A percentile compares a stretch with the other conserved stretches of the same genome.
Evolutionary conservation across 2,113 vertebrate genomes (phyloP).

Genomic region (Phaethon lepturus): DNA sequence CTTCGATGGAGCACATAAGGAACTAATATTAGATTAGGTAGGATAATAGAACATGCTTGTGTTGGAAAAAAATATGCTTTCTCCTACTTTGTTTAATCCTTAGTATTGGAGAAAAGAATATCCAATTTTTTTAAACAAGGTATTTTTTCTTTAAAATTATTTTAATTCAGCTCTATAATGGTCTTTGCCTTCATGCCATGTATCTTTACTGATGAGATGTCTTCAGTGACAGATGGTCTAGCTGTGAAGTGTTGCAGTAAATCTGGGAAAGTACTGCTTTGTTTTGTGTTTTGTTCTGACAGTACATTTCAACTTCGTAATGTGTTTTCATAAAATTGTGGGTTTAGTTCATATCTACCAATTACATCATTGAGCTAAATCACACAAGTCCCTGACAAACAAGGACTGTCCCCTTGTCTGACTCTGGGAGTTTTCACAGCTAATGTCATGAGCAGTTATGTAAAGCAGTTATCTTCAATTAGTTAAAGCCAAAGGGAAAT

Average conservation of each 20-base stretch:
- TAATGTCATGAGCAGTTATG: background rate
- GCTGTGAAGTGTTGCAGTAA: background rate
- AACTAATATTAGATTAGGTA: background rate
- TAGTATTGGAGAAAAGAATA: background rate
- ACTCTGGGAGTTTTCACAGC: background rate
- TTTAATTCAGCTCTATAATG: background rate
- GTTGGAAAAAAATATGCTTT: background rate
- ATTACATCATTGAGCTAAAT: background rate
- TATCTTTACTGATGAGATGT: background rate
- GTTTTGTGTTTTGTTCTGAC: background rate
- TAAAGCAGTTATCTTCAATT: background rate
- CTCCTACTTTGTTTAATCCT: background rate
- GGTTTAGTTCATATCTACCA: background rate
- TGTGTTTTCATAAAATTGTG: background rate
- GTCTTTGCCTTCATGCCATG: background rate
- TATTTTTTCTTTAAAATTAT: background rate
- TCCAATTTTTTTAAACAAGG: background rate
- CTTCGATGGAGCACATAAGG: background rate
- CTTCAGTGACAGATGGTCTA: background rate
- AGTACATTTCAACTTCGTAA: background rate
- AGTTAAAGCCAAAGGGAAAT: constrained; percentile 13
- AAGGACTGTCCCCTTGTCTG: background rate
- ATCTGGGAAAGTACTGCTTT: background rate
- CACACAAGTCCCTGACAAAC: background rate
- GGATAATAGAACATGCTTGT: background rate